Evolutionary conservation across 2,113 vertebrate genomes (phyloP).

Genomic region (Miniopterus natalensis): DNA sequence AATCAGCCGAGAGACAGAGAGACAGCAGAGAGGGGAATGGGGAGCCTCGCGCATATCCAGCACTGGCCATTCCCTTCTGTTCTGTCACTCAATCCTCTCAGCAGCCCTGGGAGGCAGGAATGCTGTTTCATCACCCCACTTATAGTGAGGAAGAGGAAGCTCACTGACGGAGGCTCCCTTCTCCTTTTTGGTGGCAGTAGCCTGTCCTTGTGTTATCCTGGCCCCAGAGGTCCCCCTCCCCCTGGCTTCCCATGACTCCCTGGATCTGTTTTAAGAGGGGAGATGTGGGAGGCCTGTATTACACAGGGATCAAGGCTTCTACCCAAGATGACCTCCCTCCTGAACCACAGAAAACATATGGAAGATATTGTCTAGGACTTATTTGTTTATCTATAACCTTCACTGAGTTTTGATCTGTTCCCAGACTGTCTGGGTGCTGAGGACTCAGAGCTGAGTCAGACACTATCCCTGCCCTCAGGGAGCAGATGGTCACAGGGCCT

Average conservation of each 20-base stretch:
- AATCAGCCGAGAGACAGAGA: neutral
- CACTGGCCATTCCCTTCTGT: neutral
- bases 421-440: neutral
- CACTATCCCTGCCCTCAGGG: neutral
- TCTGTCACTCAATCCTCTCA: neutral
- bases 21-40: neutral
- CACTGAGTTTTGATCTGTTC: neutral
- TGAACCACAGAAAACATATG: neutral
- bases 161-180: neutral
- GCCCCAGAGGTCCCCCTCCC: accelerated
- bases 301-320: neutral
- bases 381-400: neutral
- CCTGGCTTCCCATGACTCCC: neutral
- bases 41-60: accelerated
- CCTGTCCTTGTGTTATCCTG: neutral
- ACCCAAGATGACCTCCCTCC: neutral
- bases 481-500: neutral
- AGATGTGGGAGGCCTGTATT: neutral
- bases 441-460: neutral
- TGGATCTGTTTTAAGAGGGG: neutral
- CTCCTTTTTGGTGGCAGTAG: neutral
- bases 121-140: neutral
- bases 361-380: neutral
- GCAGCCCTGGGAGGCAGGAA: neutral
- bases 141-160: neutral